These are phyloP conservation scores for Ranitomeya imitator DNA, from an alignment of 2,113 vertebrate genomes.

Conservation along the genomic window DNA sequence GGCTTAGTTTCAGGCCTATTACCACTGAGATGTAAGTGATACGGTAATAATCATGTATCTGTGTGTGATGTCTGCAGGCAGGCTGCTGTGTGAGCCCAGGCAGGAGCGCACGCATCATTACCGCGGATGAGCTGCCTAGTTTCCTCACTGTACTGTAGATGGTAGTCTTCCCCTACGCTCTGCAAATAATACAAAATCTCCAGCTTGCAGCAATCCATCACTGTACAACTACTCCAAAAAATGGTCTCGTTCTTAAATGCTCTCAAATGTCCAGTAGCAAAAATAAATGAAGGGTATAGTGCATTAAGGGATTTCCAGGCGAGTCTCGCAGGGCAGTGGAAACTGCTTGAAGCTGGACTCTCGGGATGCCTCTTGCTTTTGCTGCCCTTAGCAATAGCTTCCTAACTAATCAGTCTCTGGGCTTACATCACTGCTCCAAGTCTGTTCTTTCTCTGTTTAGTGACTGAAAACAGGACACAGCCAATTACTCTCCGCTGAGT, in stretches of 20 bases:
- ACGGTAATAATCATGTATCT: no score
- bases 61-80: neutral
- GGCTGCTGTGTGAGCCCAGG: neutral
- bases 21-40: neutral
- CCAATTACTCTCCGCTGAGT: constrained; percentile 81
- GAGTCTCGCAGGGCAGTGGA: constrained; percentile 63
- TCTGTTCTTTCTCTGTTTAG: constrained; percentile 67
- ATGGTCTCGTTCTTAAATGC: constrained; percentile 66
- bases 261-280: constrained; percentile 71
- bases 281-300: constrained; percentile 72
- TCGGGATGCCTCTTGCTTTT: constrained; percentile 60
- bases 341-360: constrained; percentile 61
- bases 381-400: constrained; percentile 68
- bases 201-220: constrained; percentile 73
- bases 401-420: constrained; percentile 75
- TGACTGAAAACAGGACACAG: constrained; percentile 76
- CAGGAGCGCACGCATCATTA: constrained; percentile 30
- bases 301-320: constrained; percentile 68
- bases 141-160: constrained; percentile 70
- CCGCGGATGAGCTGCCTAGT: constrained; percentile 55
- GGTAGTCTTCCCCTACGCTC: constrained; percentile 67
- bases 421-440: constrained; percentile 72
- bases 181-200: constrained; percentile 59
- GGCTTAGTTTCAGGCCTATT: neutral
- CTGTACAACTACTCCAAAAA: constrained; percentile 65